Base-by-base conservation (phyloP, 2,797 vertebrate genomes). In the Hoplostethus mediterraneus region DNA sequence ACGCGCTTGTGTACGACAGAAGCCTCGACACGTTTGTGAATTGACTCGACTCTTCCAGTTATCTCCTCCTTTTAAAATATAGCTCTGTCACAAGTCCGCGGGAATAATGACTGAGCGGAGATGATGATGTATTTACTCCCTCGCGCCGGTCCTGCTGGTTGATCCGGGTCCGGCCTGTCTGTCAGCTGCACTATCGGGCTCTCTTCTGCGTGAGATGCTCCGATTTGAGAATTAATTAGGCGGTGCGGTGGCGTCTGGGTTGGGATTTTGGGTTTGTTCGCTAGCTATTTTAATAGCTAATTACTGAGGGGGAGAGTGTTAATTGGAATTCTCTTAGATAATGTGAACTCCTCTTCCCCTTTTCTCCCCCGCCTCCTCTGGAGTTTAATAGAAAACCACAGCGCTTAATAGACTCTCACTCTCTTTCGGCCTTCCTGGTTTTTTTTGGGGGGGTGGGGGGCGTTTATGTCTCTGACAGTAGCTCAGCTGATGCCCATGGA, bases 221-320 rank as follows among this genome's bases (percentile, higher is more conserved):
- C 83, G 89, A 91, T 92, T 88, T 73, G 21, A 85, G 77, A 92
- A 91, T 92, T 91, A 91, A 93, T 94, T 92, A 89, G 81, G 67
- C 73, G 60, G n/a, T 16, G 59, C 33, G 55, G 71, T 80, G 69
- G 87, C 80, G 31, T 90, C 85, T 83, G 86, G 77, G 84, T 85
- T 91, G 90, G 90, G 91, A 89, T 90, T 91, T 89, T 84, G 79
- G 83, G 82, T 93, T 92, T 92, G 87, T 91, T 92, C 90, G 58
- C 87, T 85, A 74, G 85, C 90, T 93, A 91, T 94, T 94, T 94
- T 89, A 90, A 92, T 88, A 89, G 92, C 95, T 97, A 96, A 97
- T 97, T 97, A 96, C 93, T 93, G 94, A 93, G 95, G 87, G 92
- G 78, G 83, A 95, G 95, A 95, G 96, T 96, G 96, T 96, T 97